Conservation (phyloP, 2,888 invertebrate genomes). For the Catonia carolina region DNA sequence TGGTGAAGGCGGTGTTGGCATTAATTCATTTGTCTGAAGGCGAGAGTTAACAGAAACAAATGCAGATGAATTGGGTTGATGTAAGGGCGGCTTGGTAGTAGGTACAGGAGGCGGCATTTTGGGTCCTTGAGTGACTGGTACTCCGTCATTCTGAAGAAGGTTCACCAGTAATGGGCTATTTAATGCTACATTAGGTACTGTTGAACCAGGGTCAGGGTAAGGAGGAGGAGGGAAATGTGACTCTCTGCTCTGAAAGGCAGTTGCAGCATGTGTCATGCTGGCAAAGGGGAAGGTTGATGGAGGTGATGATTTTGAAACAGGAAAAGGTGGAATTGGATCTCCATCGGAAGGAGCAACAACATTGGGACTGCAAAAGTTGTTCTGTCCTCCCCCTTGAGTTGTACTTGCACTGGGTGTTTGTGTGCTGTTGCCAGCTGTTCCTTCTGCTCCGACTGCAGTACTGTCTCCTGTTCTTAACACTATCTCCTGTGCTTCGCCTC, state of each 20-base stretch:
- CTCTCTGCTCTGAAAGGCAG: constrained; percentile 69
- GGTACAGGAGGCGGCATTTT: constrained; percentile 28
- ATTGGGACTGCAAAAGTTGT: constrained; percentile 55
- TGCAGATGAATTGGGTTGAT: constrained; percentile 38
- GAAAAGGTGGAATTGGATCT: constrained; percentile 50
- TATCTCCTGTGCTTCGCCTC: constrained; percentile 64
- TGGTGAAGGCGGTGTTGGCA: constrained; percentile 19
- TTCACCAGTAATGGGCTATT: constrained; percentile 88
- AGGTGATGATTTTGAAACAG: constrained; percentile 33
- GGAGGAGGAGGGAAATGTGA: constrained; percentile 34
- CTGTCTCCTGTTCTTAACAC: constrained; percentile 49
- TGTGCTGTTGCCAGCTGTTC: constrained; percentile 10
- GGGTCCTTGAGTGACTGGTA: constrained; percentile 25
- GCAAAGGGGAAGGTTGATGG: constrained; percentile 64
- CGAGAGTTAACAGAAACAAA: constrained; percentile 21
- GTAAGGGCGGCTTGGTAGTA: constrained; percentile 29
- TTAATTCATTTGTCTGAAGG: constrained; percentile 6
- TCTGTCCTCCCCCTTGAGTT: constrained; percentile 18
- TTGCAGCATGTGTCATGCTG: constrained; percentile 80
- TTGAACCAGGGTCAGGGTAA: constrained; percentile 37
- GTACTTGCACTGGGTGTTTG: constrained; percentile 26
- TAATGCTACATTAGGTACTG: constrained; percentile 57
- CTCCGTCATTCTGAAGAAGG: constrained; percentile 77
- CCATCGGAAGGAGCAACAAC: constrained; percentile 81
- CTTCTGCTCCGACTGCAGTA: constrained; percentile 40